A percentile compares a stretch with the other conserved stretches of the same genome.
phyloP scores from a whole-genome alignment of 2,888 invertebrate species.

The Meteorus cinctellus region DNA sequence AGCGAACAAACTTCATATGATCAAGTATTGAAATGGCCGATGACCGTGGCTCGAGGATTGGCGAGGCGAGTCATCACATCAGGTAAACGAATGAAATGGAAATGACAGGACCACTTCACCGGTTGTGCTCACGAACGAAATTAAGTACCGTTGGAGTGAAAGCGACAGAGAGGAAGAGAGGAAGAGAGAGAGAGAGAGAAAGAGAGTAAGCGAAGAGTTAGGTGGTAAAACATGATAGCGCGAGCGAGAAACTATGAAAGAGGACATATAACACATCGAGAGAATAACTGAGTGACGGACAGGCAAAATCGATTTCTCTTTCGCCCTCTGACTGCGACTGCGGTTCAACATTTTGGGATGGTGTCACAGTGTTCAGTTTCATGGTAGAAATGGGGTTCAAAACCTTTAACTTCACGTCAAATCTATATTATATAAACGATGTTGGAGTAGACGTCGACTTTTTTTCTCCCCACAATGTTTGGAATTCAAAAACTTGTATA shows the following conservation, averaged over 20 bases:
- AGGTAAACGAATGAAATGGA: conserved; percentile 32
- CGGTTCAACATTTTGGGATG: conserved; percentile 15
- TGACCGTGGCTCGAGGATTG: conserved; percentile 9
- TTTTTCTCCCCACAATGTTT: neutral
- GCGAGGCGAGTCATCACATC: conserved; percentile 4
- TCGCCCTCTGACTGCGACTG: conserved; percentile 21
- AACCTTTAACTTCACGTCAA: neutral
- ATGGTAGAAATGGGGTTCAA: conserved; percentile 33
- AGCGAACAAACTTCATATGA: conserved; percentile 8
- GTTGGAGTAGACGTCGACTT: neutral
- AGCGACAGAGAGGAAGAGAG: too few species aligned
- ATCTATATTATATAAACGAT: neutral
- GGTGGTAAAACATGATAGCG: conserved; percentile 15
- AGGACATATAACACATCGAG: conserved; percentile 13
- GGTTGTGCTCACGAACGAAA: conserved; percentile 44
- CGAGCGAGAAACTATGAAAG: conserved; percentile 27
- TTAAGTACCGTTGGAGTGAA: conserved; percentile 37
- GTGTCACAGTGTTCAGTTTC: conserved; percentile 8
- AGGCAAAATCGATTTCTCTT: conserved; percentile 51
- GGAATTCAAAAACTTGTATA: neutral
- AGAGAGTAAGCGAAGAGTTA: conserved; percentile 26
- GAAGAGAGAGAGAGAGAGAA: neutral
- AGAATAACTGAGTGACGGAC: conserved; percentile 46
- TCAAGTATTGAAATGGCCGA: conserved; percentile 7
- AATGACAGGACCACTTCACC: conserved; percentile 41